A percentile compares a stretch with the other conserved stretches of the same genome.
Evolutionary conservation across 2,888 invertebrate genomes (phyloP).

Genomic region (Cantharis rufa): DNA sequence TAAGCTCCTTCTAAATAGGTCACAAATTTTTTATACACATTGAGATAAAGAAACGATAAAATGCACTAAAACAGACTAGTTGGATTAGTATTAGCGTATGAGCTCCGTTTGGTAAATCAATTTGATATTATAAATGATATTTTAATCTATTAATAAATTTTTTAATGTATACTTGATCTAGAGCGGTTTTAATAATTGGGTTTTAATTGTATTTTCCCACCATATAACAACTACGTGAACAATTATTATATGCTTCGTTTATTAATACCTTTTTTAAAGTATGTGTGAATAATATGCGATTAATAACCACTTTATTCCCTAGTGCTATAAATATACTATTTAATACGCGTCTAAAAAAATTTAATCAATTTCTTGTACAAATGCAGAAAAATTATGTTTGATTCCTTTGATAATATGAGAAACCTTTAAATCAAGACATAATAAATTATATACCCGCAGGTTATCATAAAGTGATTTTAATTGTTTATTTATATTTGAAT

Average conservation of each 20-base stretch:
- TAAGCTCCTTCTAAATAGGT: neutral
- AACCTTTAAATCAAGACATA: too few relatives aligned
- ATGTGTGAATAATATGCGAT: too few relatives aligned
- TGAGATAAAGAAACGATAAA: neutral
- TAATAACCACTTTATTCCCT: too few relatives aligned
- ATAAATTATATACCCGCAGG: neutral
- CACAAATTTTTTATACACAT: neutral
- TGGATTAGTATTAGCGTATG: neutral
- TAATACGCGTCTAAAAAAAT: too few relatives aligned
- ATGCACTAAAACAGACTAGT: neutral
- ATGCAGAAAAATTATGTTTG: too few relatives aligned
- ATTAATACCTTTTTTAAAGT: too few relatives aligned
- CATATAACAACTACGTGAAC: too few relatives aligned
- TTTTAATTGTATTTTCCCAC: too few relatives aligned
- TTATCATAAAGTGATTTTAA: neutral
- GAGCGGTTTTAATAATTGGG: neutral
- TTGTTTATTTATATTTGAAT: neutral
- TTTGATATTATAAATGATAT: neutral
- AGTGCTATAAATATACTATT: too few relatives aligned
- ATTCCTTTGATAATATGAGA: too few relatives aligned
- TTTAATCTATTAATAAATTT: neutral
- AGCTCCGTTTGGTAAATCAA: neutral
- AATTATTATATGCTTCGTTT: too few relatives aligned
- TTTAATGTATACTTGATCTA: neutral
- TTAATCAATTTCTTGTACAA: too few relatives aligned